These are phyloP conservation scores for Xenopus petersii DNA, from an alignment of 2,797 vertebrate species.

Conservation along the genomic window DNA sequence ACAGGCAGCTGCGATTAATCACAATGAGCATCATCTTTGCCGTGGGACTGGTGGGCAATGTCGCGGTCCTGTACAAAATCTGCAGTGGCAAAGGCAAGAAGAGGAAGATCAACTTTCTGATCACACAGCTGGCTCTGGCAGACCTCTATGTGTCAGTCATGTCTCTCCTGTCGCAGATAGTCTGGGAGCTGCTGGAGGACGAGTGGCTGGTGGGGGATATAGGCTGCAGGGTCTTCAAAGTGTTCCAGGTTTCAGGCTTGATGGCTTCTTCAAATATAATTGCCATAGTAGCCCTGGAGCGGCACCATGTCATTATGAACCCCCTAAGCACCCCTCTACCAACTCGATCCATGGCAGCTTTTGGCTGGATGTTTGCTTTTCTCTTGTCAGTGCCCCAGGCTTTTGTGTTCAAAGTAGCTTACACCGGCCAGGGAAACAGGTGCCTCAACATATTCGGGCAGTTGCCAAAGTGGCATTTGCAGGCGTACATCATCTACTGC, in stretches of 20 bases:
- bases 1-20: constrained; percentile 32
- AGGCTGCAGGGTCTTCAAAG: constrained; percentile 47
- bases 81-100: constrained; percentile 49
- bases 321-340: constrained; percentile 51
- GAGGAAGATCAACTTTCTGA: constrained; percentile 61
- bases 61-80: constrained; percentile 48
- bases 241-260: constrained; percentile 59
- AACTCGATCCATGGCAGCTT: constrained; percentile 49
- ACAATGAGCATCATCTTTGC: constrained; percentile 35
- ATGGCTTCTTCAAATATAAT: constrained; percentile 63
- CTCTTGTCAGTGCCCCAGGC: constrained; percentile 61
- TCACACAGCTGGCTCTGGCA: constrained; percentile 62
- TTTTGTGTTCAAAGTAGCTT: constrained; percentile 48
- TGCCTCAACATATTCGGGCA: constrained; percentile 50
- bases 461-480: constrained; percentile 52
- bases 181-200: constrained; percentile 46
- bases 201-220: constrained; percentile 25
- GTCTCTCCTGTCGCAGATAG: constrained; percentile 54
- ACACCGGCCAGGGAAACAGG: constrained; percentile 14
- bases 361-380: constrained; percentile 61
- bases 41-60: constrained; percentile 51
- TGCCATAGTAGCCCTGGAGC: constrained; percentile 62
- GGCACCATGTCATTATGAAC: constrained; percentile 49
- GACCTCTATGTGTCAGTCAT: constrained; percentile 60
- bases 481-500: constrained; percentile 52